Conservation (phyloP, 2,797 vertebrate genomes). For the Coregonus suidteri region DNA sequence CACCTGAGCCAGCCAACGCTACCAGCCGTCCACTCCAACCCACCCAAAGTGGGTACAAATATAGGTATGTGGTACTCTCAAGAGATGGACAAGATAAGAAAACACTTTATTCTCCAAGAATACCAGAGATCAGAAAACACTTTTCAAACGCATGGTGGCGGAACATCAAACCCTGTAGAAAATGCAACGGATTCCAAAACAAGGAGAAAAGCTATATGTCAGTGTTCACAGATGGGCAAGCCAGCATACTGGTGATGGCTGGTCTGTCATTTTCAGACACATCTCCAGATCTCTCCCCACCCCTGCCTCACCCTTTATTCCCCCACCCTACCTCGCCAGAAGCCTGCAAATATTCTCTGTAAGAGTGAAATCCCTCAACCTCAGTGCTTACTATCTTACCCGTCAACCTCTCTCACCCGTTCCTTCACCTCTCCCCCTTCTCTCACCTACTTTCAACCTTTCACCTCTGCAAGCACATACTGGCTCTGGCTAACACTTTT, state of each 20-base stretch:
- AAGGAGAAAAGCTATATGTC: neutral
- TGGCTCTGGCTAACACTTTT: no score
- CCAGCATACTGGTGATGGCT: slow-evolving; percentile 6
- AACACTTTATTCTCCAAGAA: neutral
- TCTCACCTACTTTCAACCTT: no score
- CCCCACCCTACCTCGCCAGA: no score
- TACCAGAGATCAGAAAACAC: slow-evolving; percentile 4
- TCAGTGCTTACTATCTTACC: no score
- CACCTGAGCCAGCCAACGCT: neutral
- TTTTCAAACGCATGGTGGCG: neutral
- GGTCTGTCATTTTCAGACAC: neutral
- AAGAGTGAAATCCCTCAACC: no score
- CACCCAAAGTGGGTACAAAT: slow-evolving; percentile 2
- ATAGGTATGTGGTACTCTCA: slow-evolving; percentile 3
- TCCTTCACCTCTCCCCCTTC: no score
- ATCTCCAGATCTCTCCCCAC: neutral
- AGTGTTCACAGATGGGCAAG: slow-evolving; percentile 3
- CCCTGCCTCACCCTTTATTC: neutral
- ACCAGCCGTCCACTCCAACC: neutral
- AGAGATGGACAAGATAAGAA: slow-evolving; percentile 2
- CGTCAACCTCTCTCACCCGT: no score
- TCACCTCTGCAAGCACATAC: no score
- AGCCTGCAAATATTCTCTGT: no score
- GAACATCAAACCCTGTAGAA: slow-evolving; percentile 1
- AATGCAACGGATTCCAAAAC: slow-evolving; percentile 5